Percentiles rank a stretch among this genome's conserved stretches.
phyloP scores from a whole-genome alignment of 2,113 vertebrate species.

The Cyphotilapia sp. region DNA sequence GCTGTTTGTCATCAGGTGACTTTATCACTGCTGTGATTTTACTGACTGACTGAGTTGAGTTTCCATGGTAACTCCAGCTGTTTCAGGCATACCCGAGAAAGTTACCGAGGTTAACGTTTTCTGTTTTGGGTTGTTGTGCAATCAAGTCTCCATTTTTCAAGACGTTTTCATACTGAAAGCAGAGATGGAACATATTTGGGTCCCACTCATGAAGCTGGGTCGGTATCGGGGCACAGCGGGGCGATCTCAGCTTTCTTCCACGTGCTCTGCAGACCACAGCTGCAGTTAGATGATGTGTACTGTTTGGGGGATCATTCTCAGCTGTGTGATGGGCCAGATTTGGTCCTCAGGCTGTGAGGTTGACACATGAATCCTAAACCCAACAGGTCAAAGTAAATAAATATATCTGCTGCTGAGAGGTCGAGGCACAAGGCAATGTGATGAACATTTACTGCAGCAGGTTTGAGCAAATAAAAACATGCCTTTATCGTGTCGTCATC shows the following conservation, averaged over 20 bases:
- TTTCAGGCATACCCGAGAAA: neutral
- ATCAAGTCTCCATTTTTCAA: neutral
- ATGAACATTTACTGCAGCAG: neutral
- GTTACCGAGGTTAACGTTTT: neutral
- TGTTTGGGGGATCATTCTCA: neutral
- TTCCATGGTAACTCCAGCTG: neutral
- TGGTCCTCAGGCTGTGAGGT: neutral
- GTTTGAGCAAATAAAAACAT: neutral
- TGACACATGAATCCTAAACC: neutral
- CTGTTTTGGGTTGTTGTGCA: rapidly evolving
- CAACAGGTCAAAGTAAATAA: neutral
- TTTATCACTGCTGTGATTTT: neutral
- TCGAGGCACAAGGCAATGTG: neutral
- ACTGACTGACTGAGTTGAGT: neutral
- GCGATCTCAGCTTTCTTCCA: neutral
- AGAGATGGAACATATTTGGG: neutral
- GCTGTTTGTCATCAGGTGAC: neutral
- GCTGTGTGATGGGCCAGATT: neutral
- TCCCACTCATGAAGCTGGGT: neutral
- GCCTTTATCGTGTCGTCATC: neutral
- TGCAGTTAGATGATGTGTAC: neutral
- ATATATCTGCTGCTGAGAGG: neutral
- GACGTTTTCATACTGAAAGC: rapidly evolving
- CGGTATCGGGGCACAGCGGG: neutral
- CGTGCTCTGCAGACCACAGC: neutral